These are phyloP conservation scores for Sitta carolinensis DNA, from an alignment of 2,797 vertebrate species.

Conservation along the genomic window DNA sequence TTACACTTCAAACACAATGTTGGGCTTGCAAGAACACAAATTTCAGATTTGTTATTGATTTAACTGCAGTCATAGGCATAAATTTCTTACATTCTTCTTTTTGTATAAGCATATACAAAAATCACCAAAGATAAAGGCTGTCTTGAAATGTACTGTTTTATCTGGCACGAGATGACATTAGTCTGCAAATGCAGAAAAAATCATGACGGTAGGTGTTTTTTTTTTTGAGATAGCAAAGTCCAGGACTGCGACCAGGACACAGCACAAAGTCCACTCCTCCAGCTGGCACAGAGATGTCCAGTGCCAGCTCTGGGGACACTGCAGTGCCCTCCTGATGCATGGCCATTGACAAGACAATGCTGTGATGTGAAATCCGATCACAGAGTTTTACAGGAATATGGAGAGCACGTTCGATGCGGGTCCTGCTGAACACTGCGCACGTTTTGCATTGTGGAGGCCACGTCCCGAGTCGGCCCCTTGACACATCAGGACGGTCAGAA, in stretches of 20 bases:
- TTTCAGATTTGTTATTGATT: background rate
- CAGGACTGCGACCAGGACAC: background rate
- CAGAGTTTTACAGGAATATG: accelerated
- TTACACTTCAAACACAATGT: background rate
- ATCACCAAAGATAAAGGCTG: background rate
- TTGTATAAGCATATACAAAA: background rate
- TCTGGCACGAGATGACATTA: accelerated
- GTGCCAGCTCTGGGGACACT: background rate
- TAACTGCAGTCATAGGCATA: background rate
- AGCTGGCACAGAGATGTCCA: background rate
- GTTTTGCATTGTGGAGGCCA: accelerated
- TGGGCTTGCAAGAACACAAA: background rate
- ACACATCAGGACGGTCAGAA: accelerated
- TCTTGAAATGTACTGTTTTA: background rate
- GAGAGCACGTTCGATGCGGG: accelerated
- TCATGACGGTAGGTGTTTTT: accelerated
- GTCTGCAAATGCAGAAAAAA: background rate
- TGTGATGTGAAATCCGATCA: accelerated
- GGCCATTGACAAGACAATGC: accelerated
- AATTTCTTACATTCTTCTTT: background rate
- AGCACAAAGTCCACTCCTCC: background rate
- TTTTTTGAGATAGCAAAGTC: background rate
- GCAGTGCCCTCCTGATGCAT: accelerated
- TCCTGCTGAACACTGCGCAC: accelerated
- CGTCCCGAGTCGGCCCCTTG: accelerated